Base-by-base conservation (phyloP, 2,797 vertebrate species). In the Enteromius fasciolatus region DNA sequence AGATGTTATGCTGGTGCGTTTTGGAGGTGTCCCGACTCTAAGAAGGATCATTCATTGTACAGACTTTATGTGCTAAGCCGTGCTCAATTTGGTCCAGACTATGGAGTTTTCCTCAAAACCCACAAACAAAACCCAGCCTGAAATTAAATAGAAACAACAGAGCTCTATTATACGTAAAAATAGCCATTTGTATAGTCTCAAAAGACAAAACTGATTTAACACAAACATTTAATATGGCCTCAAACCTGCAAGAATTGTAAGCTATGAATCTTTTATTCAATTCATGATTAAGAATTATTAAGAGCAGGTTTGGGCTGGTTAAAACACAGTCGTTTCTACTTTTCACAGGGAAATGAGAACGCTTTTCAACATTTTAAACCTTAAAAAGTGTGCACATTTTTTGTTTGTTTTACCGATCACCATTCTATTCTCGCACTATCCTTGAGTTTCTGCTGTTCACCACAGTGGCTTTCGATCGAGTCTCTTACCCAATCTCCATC, bases 261-360 rank as follows among this genome's bases (percentile, higher is more conserved):
- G 23, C 52, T 74, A 80, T 15, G 20, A 67, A 20, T 31, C 2
- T 70, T 68, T 83, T 52, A 44, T 25, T 84, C 82, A 54, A 25
- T 23, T 79, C 67, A 54, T 5, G 44, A 86, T 83, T 57, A 80
- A 61, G 81, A 41, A 69, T 78, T 88, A 91, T 87, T 90, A 91
- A 87, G 90, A 90, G 91, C 92, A 90, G 92, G 92, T 61, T 81
- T 89, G 83, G 91, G 90, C 89, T 87, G 85, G 89, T 88, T 89
- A 91, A 93, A 92, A 93, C 81, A 63, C 46, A 84, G 73, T 69
- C 61, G 57, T 80, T 64, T 77, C 68, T 61, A 64, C 63, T 79
- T 86, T 66, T 36, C 80, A 85, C 73, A 83, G 70, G 82, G 76
- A 83, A 73, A 31, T 81, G 67, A 82, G 23, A 48, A 76, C 82